A percentile compares a stretch with the other conserved stretches of the same genome.
Conservation (phyloP, 2,113 vertebrate species). For the Nycticebus coucang region DNA sequence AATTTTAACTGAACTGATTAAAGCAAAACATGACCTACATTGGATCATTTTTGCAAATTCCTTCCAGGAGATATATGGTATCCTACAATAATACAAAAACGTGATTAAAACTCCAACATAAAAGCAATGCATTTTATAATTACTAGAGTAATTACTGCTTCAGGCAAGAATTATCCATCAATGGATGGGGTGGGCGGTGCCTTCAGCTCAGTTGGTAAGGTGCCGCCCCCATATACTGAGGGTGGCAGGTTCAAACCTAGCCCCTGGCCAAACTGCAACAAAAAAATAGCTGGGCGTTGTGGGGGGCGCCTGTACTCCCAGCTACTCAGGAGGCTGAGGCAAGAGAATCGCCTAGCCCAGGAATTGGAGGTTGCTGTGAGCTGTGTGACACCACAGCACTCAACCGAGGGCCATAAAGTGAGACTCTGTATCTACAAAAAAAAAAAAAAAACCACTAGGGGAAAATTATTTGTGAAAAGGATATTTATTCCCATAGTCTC, state of each 20-base stretch:
- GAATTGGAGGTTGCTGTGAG: too few species aligned
- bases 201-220: too few species aligned
- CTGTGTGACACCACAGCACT: too few species aligned
- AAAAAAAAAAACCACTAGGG: background rate
- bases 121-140: background rate
- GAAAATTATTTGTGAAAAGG: background rate
- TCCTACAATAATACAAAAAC: constrained; percentile 87
- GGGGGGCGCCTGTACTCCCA: too few species aligned
- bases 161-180: background rate
- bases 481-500: background rate
- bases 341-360: too few species aligned
- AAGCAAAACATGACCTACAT: constrained; percentile 85
- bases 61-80: constrained; percentile 94
- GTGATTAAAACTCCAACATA: constrained; percentile 11
- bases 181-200: background rate
- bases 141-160: background rate
- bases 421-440: too few species aligned
- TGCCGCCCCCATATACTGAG: too few species aligned
- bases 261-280: too few species aligned
- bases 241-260: too few species aligned
- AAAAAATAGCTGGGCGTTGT: too few species aligned
- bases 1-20: background rate
- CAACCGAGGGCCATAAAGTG: too few species aligned
- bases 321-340: too few species aligned
- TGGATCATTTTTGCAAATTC: constrained; percentile 86